phyloP scores from a whole-genome alignment of 2,888 invertebrate genomes.

The Encarsia formosa region DNA sequence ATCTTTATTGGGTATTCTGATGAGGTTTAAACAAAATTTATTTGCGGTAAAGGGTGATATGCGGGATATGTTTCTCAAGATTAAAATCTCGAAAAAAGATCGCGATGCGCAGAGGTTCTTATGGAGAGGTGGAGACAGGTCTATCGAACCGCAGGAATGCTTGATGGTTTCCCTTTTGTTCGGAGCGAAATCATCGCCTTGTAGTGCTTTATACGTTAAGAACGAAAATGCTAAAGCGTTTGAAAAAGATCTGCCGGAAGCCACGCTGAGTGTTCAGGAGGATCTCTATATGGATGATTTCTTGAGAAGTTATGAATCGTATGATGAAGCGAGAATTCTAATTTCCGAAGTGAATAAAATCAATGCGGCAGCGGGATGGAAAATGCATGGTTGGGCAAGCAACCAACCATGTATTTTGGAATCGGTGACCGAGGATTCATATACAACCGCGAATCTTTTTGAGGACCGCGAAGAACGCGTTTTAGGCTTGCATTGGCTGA shows the following conservation, averaged over 20 bases:
- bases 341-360: neutral
- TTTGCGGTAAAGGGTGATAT: neutral
- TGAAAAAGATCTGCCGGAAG: neutral
- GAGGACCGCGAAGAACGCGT: neutral
- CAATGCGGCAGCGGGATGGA: no score
- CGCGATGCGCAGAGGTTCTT: neutral
- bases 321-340: neutral
- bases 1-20: neutral
- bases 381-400: neutral
- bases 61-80: neutral
- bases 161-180: neutral
- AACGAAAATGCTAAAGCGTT: neutral
- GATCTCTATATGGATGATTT: neutral
- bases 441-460: neutral
- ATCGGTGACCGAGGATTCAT: neutral
- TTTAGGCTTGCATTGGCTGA: neutral
- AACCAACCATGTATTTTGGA: no score
- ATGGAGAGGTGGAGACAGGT: neutral
- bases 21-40: neutral
- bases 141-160: neutral
- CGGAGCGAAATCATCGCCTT: neutral
- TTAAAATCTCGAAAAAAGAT: neutral
- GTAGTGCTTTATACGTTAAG: no score
- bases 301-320: neutral
- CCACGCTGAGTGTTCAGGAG: neutral